Evolutionary conservation across 2,113 vertebrate genomes (phyloP).

Genomic region (Sinosuthora webbiana): DNA sequence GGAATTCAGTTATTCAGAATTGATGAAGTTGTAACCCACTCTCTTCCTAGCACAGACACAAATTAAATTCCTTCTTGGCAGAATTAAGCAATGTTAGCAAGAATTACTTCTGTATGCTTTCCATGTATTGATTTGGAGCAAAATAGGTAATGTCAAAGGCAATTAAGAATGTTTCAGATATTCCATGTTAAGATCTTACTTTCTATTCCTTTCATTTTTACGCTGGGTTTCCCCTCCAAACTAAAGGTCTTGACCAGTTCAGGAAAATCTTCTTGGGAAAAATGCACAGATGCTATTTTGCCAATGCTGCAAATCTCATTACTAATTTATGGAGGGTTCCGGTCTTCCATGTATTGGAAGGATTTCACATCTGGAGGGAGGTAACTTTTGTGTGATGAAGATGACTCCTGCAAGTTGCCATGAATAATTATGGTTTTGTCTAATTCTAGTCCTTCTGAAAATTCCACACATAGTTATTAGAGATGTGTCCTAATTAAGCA

Average conservation of each 20-base stretch:
- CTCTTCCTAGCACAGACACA: background rate
- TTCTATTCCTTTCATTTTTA: background rate
- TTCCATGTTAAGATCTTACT: background rate
- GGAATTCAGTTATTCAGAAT: background rate
- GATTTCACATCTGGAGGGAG: background rate
- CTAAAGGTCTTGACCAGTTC: background rate
- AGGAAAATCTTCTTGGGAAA: background rate
- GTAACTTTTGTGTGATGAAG: background rate
- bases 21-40: background rate
- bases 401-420: background rate
- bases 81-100: background rate
- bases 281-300: background rate
- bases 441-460: background rate
- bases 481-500: background rate
- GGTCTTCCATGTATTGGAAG: background rate
- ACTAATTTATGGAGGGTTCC: background rate
- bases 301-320: background rate
- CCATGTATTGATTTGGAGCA: background rate
- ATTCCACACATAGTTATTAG: background rate
- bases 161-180: background rate
- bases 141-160: background rate
- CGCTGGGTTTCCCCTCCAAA: background rate
- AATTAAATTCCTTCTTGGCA: slow-evolving; percentile 1
- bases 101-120: background rate
- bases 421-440: background rate